Percentiles rank a stretch among this genome's conserved stretches.
Evolutionary conservation across 2,797 vertebrate genomes (phyloP).

Genomic region (Lithobates pipiens): DNA sequence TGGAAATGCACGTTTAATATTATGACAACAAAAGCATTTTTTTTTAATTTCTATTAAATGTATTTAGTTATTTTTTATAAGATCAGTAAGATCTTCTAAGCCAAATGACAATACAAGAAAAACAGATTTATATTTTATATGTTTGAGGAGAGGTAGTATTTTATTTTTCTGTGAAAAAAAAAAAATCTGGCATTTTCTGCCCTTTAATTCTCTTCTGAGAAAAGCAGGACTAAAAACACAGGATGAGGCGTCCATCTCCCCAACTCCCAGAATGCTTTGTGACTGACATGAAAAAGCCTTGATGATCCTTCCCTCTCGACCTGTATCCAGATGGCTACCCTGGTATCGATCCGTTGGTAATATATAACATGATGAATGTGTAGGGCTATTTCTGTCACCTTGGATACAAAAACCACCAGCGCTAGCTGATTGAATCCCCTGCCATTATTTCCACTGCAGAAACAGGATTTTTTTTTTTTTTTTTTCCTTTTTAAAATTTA

Average conservation of each 20-base stretch:
- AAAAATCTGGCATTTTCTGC: constrained; percentile 34
- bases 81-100: too few species aligned
- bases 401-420: constrained; percentile 55
- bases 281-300: constrained; percentile 47
- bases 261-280: constrained; percentile 57
- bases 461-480: constrained; percentile 43
- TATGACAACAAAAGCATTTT: too few species aligned
- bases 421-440: constrained; percentile 58
- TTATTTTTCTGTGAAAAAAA: not conserved
- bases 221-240: constrained; percentile 26
- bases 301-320: constrained; percentile 58
- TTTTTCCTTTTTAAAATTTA: constrained; percentile 33
- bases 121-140: too few species aligned
- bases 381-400: constrained; percentile 60
- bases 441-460: constrained; percentile 60
- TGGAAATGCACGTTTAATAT: too few species aligned
- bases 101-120: too few species aligned
- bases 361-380: constrained; percentile 60
- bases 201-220: constrained; percentile 45
- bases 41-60: too few species aligned
- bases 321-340: constrained; percentile 61
- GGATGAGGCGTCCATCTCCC: constrained; percentile 33
- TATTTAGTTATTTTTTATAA: too few species aligned
- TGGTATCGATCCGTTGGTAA: constrained; percentile 58
- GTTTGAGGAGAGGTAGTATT: too few species aligned